These are phyloP conservation scores for Ctenopoma multispine DNA, from an alignment of 2,797 vertebrate species.

Conservation along the genomic window DNA sequence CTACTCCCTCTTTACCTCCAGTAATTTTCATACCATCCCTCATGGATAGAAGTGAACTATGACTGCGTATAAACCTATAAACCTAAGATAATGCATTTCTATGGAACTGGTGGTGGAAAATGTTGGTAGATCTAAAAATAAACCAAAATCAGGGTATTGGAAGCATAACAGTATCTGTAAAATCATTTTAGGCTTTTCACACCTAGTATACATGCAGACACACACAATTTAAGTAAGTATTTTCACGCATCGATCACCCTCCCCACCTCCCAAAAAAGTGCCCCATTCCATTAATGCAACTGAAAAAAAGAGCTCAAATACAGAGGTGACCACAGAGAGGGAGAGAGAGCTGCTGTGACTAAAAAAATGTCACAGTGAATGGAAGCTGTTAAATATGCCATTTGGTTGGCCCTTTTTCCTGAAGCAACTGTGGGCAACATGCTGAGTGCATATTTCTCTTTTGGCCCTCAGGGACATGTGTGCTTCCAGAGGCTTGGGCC, in stretches of 20 bases:
- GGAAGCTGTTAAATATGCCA: constrained; percentile 64
- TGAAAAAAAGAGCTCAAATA: constrained; percentile 24
- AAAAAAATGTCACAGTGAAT: constrained; percentile 62
- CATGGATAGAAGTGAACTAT: too few species aligned
- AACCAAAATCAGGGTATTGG: background rate
- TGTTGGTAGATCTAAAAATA: background rate
- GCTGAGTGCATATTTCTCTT: constrained; percentile 55
- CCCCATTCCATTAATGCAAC: constrained; percentile 40
- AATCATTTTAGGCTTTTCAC: constrained; percentile 18
- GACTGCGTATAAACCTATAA: too few species aligned
- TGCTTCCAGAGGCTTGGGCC: constrained; percentile 2
- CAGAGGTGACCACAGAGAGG: constrained; percentile 45
- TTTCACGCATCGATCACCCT: constrained; percentile 48
- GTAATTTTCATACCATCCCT: background rate
- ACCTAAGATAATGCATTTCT: too few species aligned
- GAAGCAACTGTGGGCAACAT: constrained; percentile 38
- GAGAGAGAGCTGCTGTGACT: constrained; percentile 21
- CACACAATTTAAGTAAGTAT: constrained; percentile 4
- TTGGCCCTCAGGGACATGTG: constrained; percentile 29
- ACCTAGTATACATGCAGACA: background rate
- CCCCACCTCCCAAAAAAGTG: background rate
- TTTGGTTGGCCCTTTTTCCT: constrained; percentile 48
- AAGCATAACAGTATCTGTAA: constrained; percentile 4
- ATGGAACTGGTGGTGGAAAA: background rate
- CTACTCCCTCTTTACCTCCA: background rate